Percentiles rank a stretch among this genome's conserved stretches.
phyloP scores from a whole-genome alignment of 2,888 invertebrate species.

The Mantis religiosa region DNA sequence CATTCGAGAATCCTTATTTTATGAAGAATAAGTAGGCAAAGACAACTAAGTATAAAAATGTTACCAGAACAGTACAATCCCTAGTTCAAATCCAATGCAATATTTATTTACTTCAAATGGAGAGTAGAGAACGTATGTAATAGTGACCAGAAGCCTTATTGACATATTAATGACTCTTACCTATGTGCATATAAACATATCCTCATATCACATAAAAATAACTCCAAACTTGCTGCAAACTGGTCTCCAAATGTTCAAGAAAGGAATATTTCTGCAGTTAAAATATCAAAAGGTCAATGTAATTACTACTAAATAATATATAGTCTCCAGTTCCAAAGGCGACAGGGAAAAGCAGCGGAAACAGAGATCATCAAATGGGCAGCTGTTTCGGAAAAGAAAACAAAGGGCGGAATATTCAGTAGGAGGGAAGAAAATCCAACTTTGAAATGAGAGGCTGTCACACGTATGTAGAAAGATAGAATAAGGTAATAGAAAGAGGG shows the following conservation, averaged over 20 bases:
- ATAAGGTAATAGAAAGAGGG: conserved; percentile 8
- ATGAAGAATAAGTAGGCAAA: no score
- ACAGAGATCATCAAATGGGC: not conserved
- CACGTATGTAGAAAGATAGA: not conserved
- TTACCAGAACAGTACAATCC: no score
- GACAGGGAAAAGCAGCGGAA: not conserved
- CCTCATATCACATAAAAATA: no score
- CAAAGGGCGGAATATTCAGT: not conserved
- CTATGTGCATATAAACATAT: no score
- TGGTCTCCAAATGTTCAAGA: not conserved
- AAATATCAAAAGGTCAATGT: not conserved
- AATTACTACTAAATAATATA: not conserved
- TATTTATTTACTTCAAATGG: no score
- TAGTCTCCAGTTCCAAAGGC: not conserved
- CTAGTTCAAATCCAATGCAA: no score
- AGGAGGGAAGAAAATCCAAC: not conserved
- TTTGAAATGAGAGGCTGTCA: not conserved
- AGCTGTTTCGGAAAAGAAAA: not conserved
- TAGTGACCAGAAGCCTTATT: no score
- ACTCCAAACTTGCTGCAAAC: not conserved
- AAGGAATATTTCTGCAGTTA: not conserved
- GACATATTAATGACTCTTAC: no score
- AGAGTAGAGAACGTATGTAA: no score
- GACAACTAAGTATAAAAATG: no score
- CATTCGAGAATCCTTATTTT: no score